These are phyloP conservation scores for Lophotis ruficrista DNA, from an alignment of 2,113 vertebrate genomes.

Conservation along the genomic window DNA sequence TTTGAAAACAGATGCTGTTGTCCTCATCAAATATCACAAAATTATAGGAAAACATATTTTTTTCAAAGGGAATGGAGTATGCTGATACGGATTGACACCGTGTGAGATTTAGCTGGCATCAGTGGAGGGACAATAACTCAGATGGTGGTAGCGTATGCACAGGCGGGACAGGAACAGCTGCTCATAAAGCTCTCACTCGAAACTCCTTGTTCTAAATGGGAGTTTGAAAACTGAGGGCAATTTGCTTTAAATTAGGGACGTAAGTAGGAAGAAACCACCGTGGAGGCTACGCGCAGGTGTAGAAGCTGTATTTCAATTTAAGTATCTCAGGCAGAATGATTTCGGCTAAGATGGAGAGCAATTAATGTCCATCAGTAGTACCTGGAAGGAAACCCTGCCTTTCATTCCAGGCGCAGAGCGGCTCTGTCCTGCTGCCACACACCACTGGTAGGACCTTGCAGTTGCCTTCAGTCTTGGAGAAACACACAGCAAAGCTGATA, in stretches of 20 bases:
- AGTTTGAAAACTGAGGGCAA: neutral
- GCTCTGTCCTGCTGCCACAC: neutral
- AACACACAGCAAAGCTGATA: neutral
- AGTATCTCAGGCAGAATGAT: neutral
- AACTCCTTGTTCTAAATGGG: neutral
- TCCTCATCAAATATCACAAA: neutral
- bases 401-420: neutral
- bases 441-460: neutral
- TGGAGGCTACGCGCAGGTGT: fast-evolving
- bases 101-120: neutral
- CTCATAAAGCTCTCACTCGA: neutral
- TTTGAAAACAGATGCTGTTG: neutral
- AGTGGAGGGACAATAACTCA: neutral
- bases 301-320: neutral
- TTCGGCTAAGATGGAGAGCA: neutral
- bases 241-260: neutral
- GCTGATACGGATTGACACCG: neutral
- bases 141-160: neutral
- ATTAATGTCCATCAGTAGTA: neutral
- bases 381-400: neutral
- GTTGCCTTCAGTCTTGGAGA: neutral
- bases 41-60: neutral
- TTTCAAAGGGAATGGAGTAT: neutral
- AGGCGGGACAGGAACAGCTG: neutral
- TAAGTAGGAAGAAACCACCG: neutral